Conservation (phyloP, 2,888 invertebrate genomes). For the Oligia latruncula region DNA sequence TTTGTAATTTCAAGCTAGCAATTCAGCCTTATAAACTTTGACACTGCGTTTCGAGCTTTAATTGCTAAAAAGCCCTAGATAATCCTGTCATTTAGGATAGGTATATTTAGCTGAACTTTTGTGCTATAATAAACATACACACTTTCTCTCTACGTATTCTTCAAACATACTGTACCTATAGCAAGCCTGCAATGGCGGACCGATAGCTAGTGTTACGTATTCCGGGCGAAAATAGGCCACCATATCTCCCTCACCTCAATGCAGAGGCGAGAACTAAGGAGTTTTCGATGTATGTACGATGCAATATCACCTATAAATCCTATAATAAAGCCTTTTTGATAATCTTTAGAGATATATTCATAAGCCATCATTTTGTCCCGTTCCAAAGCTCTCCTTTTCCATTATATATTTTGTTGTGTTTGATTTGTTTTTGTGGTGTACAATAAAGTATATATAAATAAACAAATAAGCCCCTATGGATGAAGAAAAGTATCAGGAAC, state of each 20-base stretch:
- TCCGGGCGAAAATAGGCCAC: conserved; percentile 54
- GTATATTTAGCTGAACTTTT: neutral
- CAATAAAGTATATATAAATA: neutral
- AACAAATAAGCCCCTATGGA: neutral
- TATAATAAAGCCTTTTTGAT: neutral
- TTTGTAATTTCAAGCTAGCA: no score
- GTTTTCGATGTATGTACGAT: conserved; percentile 3
- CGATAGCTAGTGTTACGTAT: conserved; percentile 42
- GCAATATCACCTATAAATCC: neutral
- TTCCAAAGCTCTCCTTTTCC: neutral
- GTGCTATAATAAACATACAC: conserved; percentile 6
- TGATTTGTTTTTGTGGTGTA: neutral
- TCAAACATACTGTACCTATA: conserved; percentile 9
- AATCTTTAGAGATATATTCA: neutral
- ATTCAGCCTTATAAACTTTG: conserved; percentile 2
- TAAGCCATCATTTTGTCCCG: neutral
- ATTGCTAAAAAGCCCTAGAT: neutral
- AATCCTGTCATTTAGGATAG: neutral
- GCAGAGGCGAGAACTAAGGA: conserved; percentile 20
- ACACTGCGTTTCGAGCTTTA: neutral
- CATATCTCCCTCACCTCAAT: conserved; percentile 38
- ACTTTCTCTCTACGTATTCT: conserved; percentile 15
- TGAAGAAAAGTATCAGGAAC: neutral
- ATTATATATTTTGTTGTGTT: neutral
- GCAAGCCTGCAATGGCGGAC: conserved; percentile 35